Conservation (phyloP, 2,888 invertebrate genomes). For the Pristionchus entomophagus region DNA sequence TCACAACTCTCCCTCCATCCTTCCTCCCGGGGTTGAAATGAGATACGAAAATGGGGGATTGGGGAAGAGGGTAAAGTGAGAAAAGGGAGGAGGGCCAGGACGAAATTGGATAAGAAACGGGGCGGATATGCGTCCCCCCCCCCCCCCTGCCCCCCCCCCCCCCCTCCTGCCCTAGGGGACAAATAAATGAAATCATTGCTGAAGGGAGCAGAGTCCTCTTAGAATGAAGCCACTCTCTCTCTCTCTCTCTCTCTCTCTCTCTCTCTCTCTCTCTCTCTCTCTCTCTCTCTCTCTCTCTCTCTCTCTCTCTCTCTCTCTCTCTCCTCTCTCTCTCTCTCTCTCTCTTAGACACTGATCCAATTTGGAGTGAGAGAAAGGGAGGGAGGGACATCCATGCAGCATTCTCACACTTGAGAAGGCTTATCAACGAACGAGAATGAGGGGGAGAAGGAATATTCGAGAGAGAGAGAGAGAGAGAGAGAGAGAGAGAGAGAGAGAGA, state of each 20-base stretch:
- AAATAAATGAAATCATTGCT: conserved; percentile 39
- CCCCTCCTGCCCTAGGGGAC: conserved; percentile 16
- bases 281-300: no score
- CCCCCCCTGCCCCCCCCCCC: no score
- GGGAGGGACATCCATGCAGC: neutral
- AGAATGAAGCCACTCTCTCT: neutral
- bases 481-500: neutral
- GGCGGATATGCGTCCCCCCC: no score
- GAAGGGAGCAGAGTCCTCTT: neutral
- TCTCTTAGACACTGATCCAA: conserved; percentile 26
- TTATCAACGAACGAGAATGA: neutral
- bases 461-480: neutral
- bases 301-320: no score
- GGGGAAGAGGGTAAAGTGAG: conserved; percentile 9
- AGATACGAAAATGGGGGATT: neutral
- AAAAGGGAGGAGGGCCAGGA: neutral
- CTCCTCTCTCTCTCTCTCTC: no score
- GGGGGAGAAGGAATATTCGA: no score
- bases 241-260: no score
- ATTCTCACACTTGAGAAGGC: neutral
- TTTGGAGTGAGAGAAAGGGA: conserved; percentile 36
- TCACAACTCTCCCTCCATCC: neutral
- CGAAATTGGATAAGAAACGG: conserved; percentile 32
- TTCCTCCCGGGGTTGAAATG: neutral
- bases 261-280: no score